A percentile compares a stretch with the other conserved stretches of the same genome.
Conservation (phyloP, 2,888 invertebrate species). For the Acanthacorydalis orientalis region DNA sequence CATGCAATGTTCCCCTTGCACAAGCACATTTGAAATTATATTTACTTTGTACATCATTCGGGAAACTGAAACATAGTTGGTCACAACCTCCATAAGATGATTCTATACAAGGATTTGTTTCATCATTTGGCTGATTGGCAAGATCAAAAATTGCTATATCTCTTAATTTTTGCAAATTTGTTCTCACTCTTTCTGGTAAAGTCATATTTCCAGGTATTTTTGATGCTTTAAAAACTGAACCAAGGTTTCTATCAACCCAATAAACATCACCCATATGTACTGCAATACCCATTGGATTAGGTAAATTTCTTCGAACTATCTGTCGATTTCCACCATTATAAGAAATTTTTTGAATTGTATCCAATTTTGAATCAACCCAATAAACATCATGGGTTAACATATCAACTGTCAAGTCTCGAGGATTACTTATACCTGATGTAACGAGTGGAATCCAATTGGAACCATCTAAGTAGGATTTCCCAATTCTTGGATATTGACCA, state of each 20-base stretch:
- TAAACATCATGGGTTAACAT: slow-evolving; percentile 88
- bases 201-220: slow-evolving; percentile 58
- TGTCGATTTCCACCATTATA: slow-evolving; percentile 67
- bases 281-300: slow-evolving; percentile 88
- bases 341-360: slow-evolving; percentile 86
- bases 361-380: slow-evolving; percentile 92
- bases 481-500: slow-evolving; percentile 89
- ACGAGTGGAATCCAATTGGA: slow-evolving; percentile 72
- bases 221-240: slow-evolving; percentile 64
- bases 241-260: slow-evolving; percentile 88
- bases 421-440: slow-evolving; percentile 78
- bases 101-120: slow-evolving; percentile 62
- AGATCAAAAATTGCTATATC: slow-evolving; percentile 86
- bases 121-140: slow-evolving; percentile 71
- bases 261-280: slow-evolving; percentile 70
- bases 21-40: slow-evolving; percentile 69
- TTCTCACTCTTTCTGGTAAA: slow-evolving; percentile 54
- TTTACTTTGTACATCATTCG: slow-evolving; percentile 28
- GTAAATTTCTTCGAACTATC: slow-evolving; percentile 69
- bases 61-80: slow-evolving; percentile 89
- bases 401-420: slow-evolving; percentile 81
- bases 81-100: slow-evolving; percentile 73
- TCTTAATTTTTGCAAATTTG: slow-evolving; percentile 68
- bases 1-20: slow-evolving; percentile 63
- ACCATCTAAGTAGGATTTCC: slow-evolving; percentile 77